Base-by-base conservation (phyloP, 2,888 invertebrate species). In the Dinocampus coccinellae region DNA sequence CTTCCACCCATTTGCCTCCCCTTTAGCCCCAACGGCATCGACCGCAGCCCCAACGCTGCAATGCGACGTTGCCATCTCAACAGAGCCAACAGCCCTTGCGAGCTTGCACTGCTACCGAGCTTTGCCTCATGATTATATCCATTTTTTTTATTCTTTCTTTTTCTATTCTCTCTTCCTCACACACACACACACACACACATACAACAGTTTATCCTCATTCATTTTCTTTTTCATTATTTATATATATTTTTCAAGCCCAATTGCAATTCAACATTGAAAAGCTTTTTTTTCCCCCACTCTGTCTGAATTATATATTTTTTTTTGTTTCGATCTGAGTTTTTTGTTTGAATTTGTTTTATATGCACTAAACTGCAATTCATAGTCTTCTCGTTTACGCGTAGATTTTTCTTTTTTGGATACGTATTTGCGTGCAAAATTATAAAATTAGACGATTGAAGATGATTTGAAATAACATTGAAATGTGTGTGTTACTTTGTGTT, bases 41-140 rank as follows among this genome's bases (percentile, higher is more conserved):
- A 87, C 87, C 87, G 87, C 76, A 75, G 64, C 76, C 82, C 84
- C 82, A 84, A 84, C 86, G 86, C 87, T 87, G 87, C 87, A 87
- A 85, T 87, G 87, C 87, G 87, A 87, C 87, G 87, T 87, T 87
- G 87, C 87, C 87, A 87, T 87, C 87, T 85, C 87, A 86, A 86
- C 87, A 85, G 47, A 47, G 85, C 80, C 86, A 86, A 86, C 86
- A 85, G 86, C 86, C 85, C 85, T 83, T 83, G 82, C 82, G 77
- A 75, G 75, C 75, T 77, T 73, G 74, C 72, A 69, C 69, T 72
- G 67, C 69, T n/a, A n/a, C 75, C n/a, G 47, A 47, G 47, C 47
- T 47, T 47, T 47, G 47, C 47, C 16, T 47, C 47, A 47, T 47
- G 20, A 47, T 47, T 47, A 47, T 47, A 47, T 47, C 47, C 47